A percentile compares a stretch with the other conserved stretches of the same genome.
phyloP scores from a whole-genome alignment of 2,888 invertebrate genomes.

The Drosophila testacea region DNA sequence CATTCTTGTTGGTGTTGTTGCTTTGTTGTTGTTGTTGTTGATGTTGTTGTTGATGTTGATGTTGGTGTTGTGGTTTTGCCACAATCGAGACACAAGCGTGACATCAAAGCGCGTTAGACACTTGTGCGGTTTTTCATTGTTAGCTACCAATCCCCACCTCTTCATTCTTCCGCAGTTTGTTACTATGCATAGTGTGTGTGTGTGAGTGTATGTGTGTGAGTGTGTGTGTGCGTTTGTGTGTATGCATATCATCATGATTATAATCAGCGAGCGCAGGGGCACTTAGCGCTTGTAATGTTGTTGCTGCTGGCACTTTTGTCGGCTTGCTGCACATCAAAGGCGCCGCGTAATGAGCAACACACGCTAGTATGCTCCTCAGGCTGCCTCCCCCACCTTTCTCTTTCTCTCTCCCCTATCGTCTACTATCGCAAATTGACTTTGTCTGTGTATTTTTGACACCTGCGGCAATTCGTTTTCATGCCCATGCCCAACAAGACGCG shows the following conservation, averaged over 20 bases:
- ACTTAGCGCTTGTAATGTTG: constrained; percentile 75
- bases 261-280: constrained; percentile 75
- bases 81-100: constrained; percentile 21
- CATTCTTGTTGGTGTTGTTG: constrained; percentile 2
- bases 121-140: constrained; percentile 61
- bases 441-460: constrained; percentile 80
- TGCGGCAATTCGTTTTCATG: constrained; percentile 75
- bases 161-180: no score
- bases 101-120: constrained; percentile 48
- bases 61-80: constrained; percentile 13
- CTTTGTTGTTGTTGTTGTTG: constrained; percentile 3
- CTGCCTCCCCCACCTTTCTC: constrained; percentile 7
- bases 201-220: constrained; percentile 25
- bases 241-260: constrained; percentile 72
- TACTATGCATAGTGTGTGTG: background rate
- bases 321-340: constrained; percentile 79
- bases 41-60: constrained; percentile 6
- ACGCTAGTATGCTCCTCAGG: constrained; percentile 51
- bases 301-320: constrained; percentile 74
- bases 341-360: constrained; percentile 78
- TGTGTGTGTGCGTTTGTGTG: constrained; percentile 28
- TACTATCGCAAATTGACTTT: constrained; percentile 74
- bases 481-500: constrained; percentile 38
- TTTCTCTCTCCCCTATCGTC: constrained; percentile 27
- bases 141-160: constrained; percentile 19